A percentile compares a stretch with the other conserved stretches of the same genome.
phyloP scores from a whole-genome alignment of 92 coral and sea anemone species.

The Palythoa grandis region DNA sequence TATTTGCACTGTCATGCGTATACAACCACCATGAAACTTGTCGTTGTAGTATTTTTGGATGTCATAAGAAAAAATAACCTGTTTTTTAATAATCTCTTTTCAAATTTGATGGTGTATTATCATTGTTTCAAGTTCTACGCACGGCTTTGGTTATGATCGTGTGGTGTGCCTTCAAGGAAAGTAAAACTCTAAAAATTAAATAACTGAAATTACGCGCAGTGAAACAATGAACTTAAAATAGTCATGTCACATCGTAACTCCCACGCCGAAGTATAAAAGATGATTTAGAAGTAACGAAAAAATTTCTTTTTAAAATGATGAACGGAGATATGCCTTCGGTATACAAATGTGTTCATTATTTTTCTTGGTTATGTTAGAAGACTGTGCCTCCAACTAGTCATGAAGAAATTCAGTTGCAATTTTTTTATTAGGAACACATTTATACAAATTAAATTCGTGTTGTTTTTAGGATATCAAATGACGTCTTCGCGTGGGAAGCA shows the following conservation, averaged over 20 bases:
- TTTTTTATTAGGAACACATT: neutral
- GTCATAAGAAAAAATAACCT: neutral
- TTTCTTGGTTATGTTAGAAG: neutral
- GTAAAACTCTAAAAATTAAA: neutral
- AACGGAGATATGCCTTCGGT: neutral
- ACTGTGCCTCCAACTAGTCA: neutral
- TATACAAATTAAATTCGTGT: neutral
- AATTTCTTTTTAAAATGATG: neutral
- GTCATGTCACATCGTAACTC: neutral
- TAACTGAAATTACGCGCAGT: conserved; percentile 4
- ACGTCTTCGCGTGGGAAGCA: conserved; percentile 38
- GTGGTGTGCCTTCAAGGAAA: conserved; percentile 3
- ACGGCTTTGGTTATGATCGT: neutral
- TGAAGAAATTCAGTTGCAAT: neutral
- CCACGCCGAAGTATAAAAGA: conserved; percentile 15
- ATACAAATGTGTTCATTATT: neutral
- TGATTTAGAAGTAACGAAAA: neutral
- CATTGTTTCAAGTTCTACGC: neutral
- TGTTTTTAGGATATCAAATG: conserved; percentile 4
- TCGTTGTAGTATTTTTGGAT: neutral
- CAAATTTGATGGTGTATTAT: neutral
- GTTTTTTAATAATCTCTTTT: neutral
- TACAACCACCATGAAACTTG: neutral
- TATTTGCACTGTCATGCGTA: conserved; percentile 8
- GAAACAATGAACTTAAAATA: conserved; percentile 1